Percentiles rank a stretch among this genome's conserved stretches.
These are phyloP conservation scores for Ranitomeya imitator DNA, from an alignment of 2,113 vertebrate genomes.

Conservation along the genomic window DNA sequence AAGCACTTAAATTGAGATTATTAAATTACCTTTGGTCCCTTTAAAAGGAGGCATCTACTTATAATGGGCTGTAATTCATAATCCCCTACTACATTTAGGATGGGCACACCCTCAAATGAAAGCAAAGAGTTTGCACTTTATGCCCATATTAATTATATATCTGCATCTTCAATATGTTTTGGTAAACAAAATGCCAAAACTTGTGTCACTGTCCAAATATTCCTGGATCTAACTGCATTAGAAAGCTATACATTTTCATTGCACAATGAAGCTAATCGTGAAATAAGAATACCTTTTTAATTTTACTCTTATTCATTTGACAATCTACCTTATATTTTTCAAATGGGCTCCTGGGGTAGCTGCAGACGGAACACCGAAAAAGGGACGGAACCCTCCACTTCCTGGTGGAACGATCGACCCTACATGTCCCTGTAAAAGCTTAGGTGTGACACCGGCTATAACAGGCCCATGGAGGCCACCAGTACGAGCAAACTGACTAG, in stretches of 20 bases:
- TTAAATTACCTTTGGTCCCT: too few relatives aligned
- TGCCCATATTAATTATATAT: too few relatives aligned
- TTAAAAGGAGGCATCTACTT: too few relatives aligned
- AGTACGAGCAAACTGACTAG: slow-evolving; percentile 73
- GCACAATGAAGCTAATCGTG: background rate
- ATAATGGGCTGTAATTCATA: too few relatives aligned
- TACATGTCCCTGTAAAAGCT: slow-evolving; percentile 76
- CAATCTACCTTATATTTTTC: slow-evolving; percentile 71
- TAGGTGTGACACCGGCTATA: slow-evolving; percentile 75
- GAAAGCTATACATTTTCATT: background rate
- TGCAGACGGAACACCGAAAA: slow-evolving; percentile 84
- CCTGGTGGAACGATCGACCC: slow-evolving; percentile 76
- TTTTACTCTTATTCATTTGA: background rate
- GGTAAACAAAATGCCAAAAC: too few relatives aligned
- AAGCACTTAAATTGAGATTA: too few relatives aligned
- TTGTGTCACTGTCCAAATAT: too few relatives aligned
- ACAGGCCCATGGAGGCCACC: slow-evolving; percentile 73
- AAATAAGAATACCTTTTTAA: background rate
- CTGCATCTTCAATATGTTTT: too few relatives aligned
- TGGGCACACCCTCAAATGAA: too few relatives aligned
- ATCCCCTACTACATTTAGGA: too few relatives aligned
- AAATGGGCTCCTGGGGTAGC: slow-evolving; percentile 74
- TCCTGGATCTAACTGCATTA: too few relatives aligned
- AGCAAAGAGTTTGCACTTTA: too few relatives aligned
- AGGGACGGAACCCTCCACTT: slow-evolving; percentile 80